These are phyloP conservation scores for Gymnoscelis rufifasciata DNA, from an alignment of 2,888 invertebrate species.

Conservation along the genomic window DNA sequence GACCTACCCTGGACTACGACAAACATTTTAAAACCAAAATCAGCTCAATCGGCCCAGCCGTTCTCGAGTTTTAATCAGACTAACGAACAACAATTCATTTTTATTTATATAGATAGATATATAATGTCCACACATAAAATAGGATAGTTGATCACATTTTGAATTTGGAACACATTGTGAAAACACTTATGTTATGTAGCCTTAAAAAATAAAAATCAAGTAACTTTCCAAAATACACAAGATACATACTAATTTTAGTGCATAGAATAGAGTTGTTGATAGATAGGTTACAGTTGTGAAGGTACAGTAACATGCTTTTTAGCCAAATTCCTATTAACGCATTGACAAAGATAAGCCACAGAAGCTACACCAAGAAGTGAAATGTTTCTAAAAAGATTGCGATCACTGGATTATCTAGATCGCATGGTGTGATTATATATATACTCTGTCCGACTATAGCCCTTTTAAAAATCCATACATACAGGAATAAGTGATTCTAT, in stretches of 20 bases:
- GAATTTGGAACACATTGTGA: too few species aligned
- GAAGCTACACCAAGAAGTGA: conserved; percentile 11
- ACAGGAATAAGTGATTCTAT: conserved; percentile 6
- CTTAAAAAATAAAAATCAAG: background rate
- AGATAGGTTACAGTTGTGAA: background rate
- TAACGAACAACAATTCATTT: too few species aligned
- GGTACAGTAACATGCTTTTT: background rate
- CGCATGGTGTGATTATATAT: background rate
- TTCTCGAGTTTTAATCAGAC: too few species aligned
- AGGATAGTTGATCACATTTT: too few species aligned
- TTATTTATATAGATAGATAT: too few species aligned
- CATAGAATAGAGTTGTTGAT: background rate
- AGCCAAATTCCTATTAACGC: conserved; percentile 2
- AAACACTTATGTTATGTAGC: too few species aligned
- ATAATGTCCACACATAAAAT: too few species aligned
- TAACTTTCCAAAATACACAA: background rate
- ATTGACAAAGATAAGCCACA: conserved; percentile 9
- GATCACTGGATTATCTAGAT: conserved; percentile 1
- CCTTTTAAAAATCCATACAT: background rate
- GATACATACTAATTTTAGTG: background rate
- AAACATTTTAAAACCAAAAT: too few species aligned
- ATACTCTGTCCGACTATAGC: background rate
- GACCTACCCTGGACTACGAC: too few species aligned
- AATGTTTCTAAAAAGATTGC: background rate
- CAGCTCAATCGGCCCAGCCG: too few species aligned